Percentiles rank a stretch among this genome's conserved stretches.
These are phyloP conservation scores for Fistularia tabacaria DNA, from an alignment of 2,797 vertebrate genomes.

Conservation along the genomic window DNA sequence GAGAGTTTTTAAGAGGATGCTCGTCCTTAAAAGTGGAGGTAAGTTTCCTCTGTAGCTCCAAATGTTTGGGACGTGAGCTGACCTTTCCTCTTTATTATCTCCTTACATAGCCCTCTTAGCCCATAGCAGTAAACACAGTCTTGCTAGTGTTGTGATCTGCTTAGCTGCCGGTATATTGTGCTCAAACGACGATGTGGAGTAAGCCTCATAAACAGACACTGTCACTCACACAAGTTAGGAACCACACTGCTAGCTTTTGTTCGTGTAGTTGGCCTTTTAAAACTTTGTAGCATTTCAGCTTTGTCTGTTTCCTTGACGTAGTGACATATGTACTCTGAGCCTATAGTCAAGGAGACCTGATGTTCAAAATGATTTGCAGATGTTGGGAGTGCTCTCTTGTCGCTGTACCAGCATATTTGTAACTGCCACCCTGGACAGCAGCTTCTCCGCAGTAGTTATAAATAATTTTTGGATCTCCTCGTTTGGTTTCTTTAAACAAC, in stretches of 20 bases:
- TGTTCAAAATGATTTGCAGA: slow-evolving; percentile 41
- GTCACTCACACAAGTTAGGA: slow-evolving; percentile 40
- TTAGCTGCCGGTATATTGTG: slow-evolving; percentile 19
- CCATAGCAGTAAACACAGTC: slow-evolving; percentile 23
- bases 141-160: slow-evolving; percentile 40
- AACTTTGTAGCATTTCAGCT: too few species aligned
- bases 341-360: slow-evolving; percentile 2
- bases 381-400: slow-evolving; percentile 46
- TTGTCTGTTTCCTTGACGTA: too few species aligned
- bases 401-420: slow-evolving; percentile 1
- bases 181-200: slow-evolving; percentile 30
- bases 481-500: slow-evolving; percentile 52
- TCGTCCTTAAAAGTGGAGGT: slow-evolving; percentile 88
- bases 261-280: too few species aligned
- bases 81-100: slow-evolving; percentile 12
- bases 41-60: slow-evolving; percentile 53
- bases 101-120: slow-evolving; percentile 7
- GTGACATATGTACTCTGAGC: too few species aligned
- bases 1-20: slow-evolving; percentile 91
- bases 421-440: slow-evolving; percentile 36
- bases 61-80: slow-evolving; percentile 11
- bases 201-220: slow-evolving; percentile 35
- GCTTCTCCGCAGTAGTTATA: slow-evolving; percentile 46
- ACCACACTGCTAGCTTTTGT: slow-evolving; percentile 1
- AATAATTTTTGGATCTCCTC: slow-evolving; percentile 58